Evolutionary conservation across 2,113 vertebrate genomes (phyloP), one percentile per base, ranked within the genome.

Genomic region (Carlito syrichta): DNA sequence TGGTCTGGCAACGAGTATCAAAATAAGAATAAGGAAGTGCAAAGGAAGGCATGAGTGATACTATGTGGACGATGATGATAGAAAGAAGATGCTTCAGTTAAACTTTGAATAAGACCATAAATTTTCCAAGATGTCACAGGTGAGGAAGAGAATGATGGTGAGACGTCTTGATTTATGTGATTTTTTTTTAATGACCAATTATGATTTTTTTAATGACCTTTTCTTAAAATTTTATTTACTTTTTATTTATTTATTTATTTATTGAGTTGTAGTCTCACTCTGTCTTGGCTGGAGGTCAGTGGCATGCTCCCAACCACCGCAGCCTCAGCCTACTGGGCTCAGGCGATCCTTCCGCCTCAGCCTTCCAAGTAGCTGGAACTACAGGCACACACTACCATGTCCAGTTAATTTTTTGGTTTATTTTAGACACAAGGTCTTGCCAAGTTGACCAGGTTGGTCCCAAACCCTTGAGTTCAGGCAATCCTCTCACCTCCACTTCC

Each of bases 301-400:
- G 63, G 32, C 60, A 27, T 4, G 4, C 14, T 63, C 30, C 6
- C 6, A 32, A 16, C 63, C 63, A 66, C 16, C 35, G 16, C 32
- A 35, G 17, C 14, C 16, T n/a, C 32, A 1, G 1, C 30, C 63
- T 66, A 14, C 32, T 3, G 3, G 3, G 2, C 19, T 35, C 63
- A 66, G 35, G 63, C 63, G 35, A 66, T 66, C 35, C 14, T 66
- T 32, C 19, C 19, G 32, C 32, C 63, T 66, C 16, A n/a, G 32
- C 32, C 63, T 66, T 16, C 63, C 13, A 7, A 66, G 63, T n/a
- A 66, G 63, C 63, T n/a, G 32, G 63, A 16, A n/a, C 32, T 4
- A 66, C 63, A 62, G 60, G 25, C 30, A 9, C 63, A 30, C 32
- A 19, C 16, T 16, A 66, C 6, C 14, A n/a, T 30, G 7, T 16